Percentiles rank a stretch among this genome's conserved stretches.
phyloP scores from a whole-genome alignment of 1,140 invertebrate species.

The Calliphora vicina region DNA sequence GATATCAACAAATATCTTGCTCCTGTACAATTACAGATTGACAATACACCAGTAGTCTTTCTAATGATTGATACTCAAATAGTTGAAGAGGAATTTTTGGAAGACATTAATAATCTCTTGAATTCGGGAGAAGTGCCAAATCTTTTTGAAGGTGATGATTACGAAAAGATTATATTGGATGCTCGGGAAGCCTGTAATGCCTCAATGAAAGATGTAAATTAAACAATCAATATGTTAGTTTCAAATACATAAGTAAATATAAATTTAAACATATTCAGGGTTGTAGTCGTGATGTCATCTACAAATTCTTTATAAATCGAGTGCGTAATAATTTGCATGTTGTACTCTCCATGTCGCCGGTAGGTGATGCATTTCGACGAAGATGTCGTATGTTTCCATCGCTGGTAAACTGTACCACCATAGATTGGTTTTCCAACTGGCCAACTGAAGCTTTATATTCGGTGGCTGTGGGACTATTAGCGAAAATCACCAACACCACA shows the following conservation, averaged over 20 bases:
- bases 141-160: conserved; percentile 84
- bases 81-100: conserved; percentile 89
- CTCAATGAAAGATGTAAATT: conserved; percentile 67
- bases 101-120: conserved; percentile 90
- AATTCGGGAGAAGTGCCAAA: conserved; percentile 89
- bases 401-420: conserved; percentile 91
- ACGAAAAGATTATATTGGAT: conserved; percentile 81
- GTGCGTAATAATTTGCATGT: conserved; percentile 83
- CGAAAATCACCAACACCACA: conserved; percentile 63
- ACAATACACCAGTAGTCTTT: conserved; percentile 84
- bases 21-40: conserved; percentile 58
- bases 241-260: not conserved
- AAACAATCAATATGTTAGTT: not conserved
- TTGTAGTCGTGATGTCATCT: conserved; percentile 78
- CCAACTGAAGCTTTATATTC: conserved; percentile 86
- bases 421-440: conserved; percentile 94
- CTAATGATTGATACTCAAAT: conserved; percentile 90
- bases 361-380: conserved; percentile 82
- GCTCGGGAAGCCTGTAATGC: conserved; percentile 75
- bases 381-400: conserved; percentile 89
- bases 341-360: conserved; percentile 88
- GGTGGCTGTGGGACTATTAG: conserved; percentile 73
- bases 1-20: not conserved
- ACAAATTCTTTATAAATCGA: conserved; percentile 81
- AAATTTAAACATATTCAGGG: conserved; percentile 54